Evolutionary conservation across 2,113 vertebrate genomes (phyloP), one percentile per base, ranked within the genome.

Genomic region (Petromus typicus): DNA sequence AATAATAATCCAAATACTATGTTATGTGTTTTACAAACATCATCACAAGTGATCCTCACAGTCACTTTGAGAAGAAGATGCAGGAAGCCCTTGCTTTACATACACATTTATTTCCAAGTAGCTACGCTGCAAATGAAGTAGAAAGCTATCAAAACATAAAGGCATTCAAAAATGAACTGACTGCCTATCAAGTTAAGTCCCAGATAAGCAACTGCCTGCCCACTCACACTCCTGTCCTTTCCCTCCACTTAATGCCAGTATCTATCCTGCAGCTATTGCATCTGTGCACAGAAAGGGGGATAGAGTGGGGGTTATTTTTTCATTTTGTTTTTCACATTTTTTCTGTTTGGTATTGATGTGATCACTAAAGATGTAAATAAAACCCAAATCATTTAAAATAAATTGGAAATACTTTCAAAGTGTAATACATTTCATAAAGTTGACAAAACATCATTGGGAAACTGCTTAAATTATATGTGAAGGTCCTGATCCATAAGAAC

Each of bases 351-450:
- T 85, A 14, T 69, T 86, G 25, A 18, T 75, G 3, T 82, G 48
- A 5, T 94, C 78, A 83, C n/a, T 1, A 66, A 32, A 89, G 8
- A 6, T 37, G 1, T 85, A 67, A 56, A 79, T 82, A 90, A 94
- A 96, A 92, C 37, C 90, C 18, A 93, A 84, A 43, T 63, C 32
- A 51, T 63, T 57, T 61, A 81, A 90, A 92, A 79, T 61, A 82
- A 78, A 82, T 18, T 83, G 32, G 37, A 73, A 91, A 63, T 59
- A 5, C 37, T 83, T 64, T 76, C 51, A 22, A 59, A 90, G 80
- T 51, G 78, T 57, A 40, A 66, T 2, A 32, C 40, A 59, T 51
- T 86, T 78, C 56, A 89, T 59, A 86, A 78, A 79, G 43, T 51
- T 81, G 32, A 84, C 64, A 64, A 69, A 81, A 82, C 27, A 9